Conservation (phyloP, 2,888 invertebrate species). For the Idaea biselata region DNA sequence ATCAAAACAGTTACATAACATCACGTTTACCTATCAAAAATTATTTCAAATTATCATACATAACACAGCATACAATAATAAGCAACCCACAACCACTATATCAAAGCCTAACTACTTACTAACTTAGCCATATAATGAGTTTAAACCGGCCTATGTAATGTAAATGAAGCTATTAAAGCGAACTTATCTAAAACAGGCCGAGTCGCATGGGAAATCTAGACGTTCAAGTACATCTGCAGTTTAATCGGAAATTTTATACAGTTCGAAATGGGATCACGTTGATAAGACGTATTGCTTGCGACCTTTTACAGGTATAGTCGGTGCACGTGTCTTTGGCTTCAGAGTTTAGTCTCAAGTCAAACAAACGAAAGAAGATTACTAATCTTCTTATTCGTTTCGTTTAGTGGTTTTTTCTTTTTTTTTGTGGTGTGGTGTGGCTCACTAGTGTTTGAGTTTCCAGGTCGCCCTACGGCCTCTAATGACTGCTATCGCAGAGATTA, state of each 20-base stretch:
- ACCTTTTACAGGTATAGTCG: not conserved
- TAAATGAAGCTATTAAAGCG: constrained; percentile 13
- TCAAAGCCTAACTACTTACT: not conserved
- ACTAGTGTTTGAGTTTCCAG: too few relatives aligned
- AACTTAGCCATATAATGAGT: not conserved
- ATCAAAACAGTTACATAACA: too few relatives aligned
- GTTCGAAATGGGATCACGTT: constrained; percentile 13
- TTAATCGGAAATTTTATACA: constrained; percentile 16
- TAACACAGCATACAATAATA: too few relatives aligned
- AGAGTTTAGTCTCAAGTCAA: not conserved
- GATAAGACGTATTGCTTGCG: constrained; percentile 13
- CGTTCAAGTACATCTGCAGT: not conserved
- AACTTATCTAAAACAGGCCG: not conserved
- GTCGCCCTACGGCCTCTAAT: not conserved
- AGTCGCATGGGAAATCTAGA: constrained; percentile 18
- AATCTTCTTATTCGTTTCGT: not conserved
- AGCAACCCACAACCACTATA: not conserved
- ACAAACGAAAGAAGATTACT: too few relatives aligned
- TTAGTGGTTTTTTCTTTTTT: too few relatives aligned
- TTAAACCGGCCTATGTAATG: constrained; percentile 7
- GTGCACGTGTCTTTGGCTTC: not conserved
- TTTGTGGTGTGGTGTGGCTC: too few relatives aligned
- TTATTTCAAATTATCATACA: too few relatives aligned
- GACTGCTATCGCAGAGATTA: too few relatives aligned
- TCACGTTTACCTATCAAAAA: too few relatives aligned